phyloP scores from a whole-genome alignment of 2,888 invertebrate genomes.

The Marronus borbonicus region DNA sequence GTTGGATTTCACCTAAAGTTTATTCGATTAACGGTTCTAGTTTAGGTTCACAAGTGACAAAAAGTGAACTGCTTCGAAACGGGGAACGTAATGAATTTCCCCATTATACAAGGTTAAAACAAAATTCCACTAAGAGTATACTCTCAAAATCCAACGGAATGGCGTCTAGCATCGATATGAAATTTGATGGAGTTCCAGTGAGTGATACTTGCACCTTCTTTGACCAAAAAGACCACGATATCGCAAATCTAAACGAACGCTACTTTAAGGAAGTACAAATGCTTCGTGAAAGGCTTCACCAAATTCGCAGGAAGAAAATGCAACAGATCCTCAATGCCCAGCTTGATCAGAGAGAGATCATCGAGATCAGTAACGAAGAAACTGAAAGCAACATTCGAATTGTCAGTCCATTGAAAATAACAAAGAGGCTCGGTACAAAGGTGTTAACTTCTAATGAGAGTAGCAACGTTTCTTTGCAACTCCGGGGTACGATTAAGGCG shows the following conservation, averaged over 20 bases:
- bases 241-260: constrained; percentile 60
- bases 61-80: neutral
- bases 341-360: constrained; percentile 30
- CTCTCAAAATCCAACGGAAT: constrained; percentile 4
- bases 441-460: neutral
- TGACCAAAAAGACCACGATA: constrained; percentile 62
- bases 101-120: neutral
- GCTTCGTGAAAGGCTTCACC: constrained; percentile 63
- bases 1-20: constrained; percentile 6
- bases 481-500: too few relatives aligned
- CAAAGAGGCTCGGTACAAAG: neutral
- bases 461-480: neutral
- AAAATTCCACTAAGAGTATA: constrained; percentile 3
- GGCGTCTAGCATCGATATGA: constrained; percentile 13
- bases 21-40: constrained; percentile 6
- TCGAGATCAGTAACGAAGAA: constrained; percentile 50
- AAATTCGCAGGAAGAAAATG: constrained; percentile 59
- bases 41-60: neutral
- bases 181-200: constrained; percentile 25
- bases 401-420: constrained; percentile 45
- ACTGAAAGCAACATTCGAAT: constrained; percentile 54
- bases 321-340: neutral
- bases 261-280: constrained; percentile 65
- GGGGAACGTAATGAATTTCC: neutral
- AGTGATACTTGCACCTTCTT: constrained; percentile 66